Base-by-base conservation (phyloP, 2,797 vertebrate genomes). In the Pangasius krempfi region DNA sequence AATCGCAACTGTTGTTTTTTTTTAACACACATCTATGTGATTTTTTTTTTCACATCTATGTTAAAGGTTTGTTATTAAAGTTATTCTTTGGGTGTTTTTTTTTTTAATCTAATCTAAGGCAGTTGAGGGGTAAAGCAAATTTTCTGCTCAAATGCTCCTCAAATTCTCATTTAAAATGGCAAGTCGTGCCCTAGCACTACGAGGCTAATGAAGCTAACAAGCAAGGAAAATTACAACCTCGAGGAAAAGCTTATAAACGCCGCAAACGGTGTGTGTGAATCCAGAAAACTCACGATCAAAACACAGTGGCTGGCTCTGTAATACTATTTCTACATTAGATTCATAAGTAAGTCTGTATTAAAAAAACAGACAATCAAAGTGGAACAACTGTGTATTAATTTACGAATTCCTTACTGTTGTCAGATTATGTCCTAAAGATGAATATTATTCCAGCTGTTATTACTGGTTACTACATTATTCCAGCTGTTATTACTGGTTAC, bases 241-340 rank as follows among this genome's bases (percentile, higher is more conserved):
- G 20, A 40, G 78, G 20, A 81, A 40, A 13, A 30, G 50, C 75
- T 50, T 5, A 79, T 33, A 30, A 79, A 56, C n/a, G 13, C 50
- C 20, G 30, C 50, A 40, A 40, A 60, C n/a, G 1, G 52, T 25
- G 30, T 22, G 47, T 30, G 2, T 9, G n/a, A 52, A 78, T 52
- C 13, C 73, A 52, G 6, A 25, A 30, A 13, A 30, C 47, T 30
- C 3, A 3, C 0, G 0, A 14, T 5, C 10, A 22, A 3, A 7
- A 18, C 4, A 4, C 47, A 4, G 0, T 33, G n/a, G 54, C 22
- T 52, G 14, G 30, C 8, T 50, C 75, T 78, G 25, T 1, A 52
- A n/a, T 27, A 52, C 5, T 2, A 27, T 52, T 75, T 16, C 75
- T 30, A 52, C 72, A 44, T 44, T 44, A 44, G 20, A 73, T 25